Evolutionary conservation across 1,140 invertebrate genomes (phyloP), one percentile per base, ranked within the genome.

Genomic region (Trichonephila inaurata): DNA sequence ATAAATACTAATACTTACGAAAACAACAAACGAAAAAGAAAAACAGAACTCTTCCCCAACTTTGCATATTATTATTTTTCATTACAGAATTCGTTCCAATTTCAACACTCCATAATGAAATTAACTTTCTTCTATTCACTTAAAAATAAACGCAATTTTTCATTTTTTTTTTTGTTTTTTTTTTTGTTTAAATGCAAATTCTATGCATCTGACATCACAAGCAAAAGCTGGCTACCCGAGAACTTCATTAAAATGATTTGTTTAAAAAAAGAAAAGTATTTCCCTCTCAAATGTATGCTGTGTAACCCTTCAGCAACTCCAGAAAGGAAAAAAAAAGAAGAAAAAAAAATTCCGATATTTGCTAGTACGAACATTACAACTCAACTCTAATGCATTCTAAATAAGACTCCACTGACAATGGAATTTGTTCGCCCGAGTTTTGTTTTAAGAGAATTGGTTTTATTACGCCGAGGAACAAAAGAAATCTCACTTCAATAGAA

Each of bases 241-340:
- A 77, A 77, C 24, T 77, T 77, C 69, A 77, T 77, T 77, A 77
- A 77, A 77, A 77, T 77, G 69, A 77, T 77, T 77, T 77, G 24
- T 16, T 77, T 77, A 40, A 40, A 33, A n/a, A 77, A 77, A 77
- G 28, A 77, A 77, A 16, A 33, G 33, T 18, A 77, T 33, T 64
- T 18, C 24, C 33, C 28, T 77, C 69, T 10, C 24, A 18, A 64
- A 64, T 64, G 6, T 21, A 28, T 28, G 69, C 14, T 72, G 69
- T 72, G 69, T 72, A 72, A 72, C 69, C 69, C 24, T 72, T 28
- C 24, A 28, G 24, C 14, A 77, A 77, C 28, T 77, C 4, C 28
- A 77, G 28, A 40, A 40, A 33, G 28, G 12, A 16, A 72, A 28
- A 14, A 33, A 72, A 72, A 72, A 28, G 12, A 28, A 14, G 10